Evolutionary conservation across 92 coral and sea anemone species (phyloP), one percentile per base, ranked within the genome.

Genomic region (Hydrozoanthus gracilis): DNA sequence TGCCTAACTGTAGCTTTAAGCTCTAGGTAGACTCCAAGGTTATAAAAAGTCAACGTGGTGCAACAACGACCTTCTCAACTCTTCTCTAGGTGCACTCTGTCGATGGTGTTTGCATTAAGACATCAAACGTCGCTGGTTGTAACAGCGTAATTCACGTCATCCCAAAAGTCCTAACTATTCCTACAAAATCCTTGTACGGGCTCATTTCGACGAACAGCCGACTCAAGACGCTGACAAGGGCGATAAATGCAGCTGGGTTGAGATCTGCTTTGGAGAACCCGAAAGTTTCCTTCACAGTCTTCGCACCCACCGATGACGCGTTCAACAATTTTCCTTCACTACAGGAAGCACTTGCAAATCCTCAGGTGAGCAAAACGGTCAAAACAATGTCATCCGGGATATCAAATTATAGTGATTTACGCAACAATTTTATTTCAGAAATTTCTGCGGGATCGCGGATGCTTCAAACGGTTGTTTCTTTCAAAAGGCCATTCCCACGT

Each of bases 141-240:
- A 91, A 88, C 47, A 89, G 98, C 48, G 94, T 95, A 10, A 93
- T 95, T 65, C 96, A 95, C 86, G 92, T 95, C 82, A 93, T 95
- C 74, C 87, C 82, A 8, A 91, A 87, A 73, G 93, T 95, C 82
- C 95, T 95, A 0, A 54, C 76, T 7, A 90, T 92, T 49, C 88
- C 92, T 14, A 87, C 82, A 39, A 82, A 88, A 73, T 85, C 95
- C n/a, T 44, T 93, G 58, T 92, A 93, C 69, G 92, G 93, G 64
- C 48, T 86, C 76, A 77, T 95, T 77, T 73, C 79, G 86, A 82
- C 87, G 7, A 88, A 92, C 18, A 89, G 89, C 7, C 96, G 91
- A 75, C 91, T 95, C 77, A 74, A 80, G 3, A 92, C 89, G 10
- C 91, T 95, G 49, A 62, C 69, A 68, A 87, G 88, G 51, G 89